Base-by-base conservation (phyloP, 2,797 vertebrate genomes). In the Malacoctenus gilli region DNA sequence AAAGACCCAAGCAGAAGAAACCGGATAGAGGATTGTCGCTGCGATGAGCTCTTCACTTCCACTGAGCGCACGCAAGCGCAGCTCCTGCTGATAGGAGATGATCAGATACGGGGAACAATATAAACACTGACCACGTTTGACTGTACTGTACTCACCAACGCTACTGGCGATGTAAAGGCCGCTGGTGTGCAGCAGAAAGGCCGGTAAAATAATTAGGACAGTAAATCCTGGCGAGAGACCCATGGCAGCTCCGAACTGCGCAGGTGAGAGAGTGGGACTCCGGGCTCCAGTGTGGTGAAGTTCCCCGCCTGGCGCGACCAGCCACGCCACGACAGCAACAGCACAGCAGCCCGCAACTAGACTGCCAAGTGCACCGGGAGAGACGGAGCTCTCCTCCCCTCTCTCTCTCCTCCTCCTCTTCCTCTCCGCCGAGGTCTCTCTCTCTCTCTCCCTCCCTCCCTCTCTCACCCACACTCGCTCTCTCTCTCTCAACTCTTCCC, bases 241-340 rank as follows among this genome's bases (percentile, higher is more conserved):
- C 92, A 93, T 93, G 90, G 91, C 91, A 92, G 92, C 91, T 91
- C 91, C 91, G 91, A 90, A 92, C 91, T 92, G 92, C 92, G 90
- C 92, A 91, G 90, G 91, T 91, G 85, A 92, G 89, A 91, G 91
- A 92, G 90, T 87, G 88, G 88, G 88, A 90, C 90, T 92, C 89
- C 85, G 89, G 91, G 91, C 91, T 92, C 91, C 91, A 92, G 91
- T 86, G 91, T 90, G 91, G 86, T 90, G 87, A 92, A 91, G 91
- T 92, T 91, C 87, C 89, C 86, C 82, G 89, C 86, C 87, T 80
- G 87, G 86, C 84, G 87, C 86, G 82, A 91, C 85, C 90, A 91
- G 86, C 89, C 84, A 90, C 89, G 90, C 90, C 91, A 92, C 90
- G 87, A 90, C 88, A 90, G 90, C 89, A 90, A 88, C 90, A 92